A percentile compares a stretch with the other conserved stretches of the same genome.
These are phyloP conservation scores for Apeltes quadracus DNA, from an alignment of 2,113 vertebrate genomes.

Conservation along the genomic window DNA sequence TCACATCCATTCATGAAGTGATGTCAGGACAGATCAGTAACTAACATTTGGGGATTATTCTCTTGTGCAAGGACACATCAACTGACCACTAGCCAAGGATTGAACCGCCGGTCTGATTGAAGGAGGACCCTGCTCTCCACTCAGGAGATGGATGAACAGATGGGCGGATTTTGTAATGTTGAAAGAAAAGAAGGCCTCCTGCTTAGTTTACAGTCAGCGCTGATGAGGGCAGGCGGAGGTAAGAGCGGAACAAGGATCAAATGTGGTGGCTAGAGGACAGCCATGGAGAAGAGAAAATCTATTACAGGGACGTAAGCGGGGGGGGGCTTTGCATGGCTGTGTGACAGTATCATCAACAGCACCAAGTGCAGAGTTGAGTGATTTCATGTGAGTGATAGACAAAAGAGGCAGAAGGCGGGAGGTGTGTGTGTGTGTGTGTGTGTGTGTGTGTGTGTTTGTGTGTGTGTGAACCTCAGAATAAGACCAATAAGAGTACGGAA, in stretches of 20 bases:
- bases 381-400: constrained; percentile 54
- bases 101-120: too few relatives aligned
- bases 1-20: too few relatives aligned
- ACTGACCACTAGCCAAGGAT: too few relatives aligned
- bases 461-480: constrained; percentile 1
- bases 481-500: neutral
- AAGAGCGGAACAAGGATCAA: constrained; percentile 46
- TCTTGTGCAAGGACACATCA: too few relatives aligned
- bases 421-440: constrained; percentile 18
- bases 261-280: constrained; percentile 47
- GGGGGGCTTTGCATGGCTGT: constrained; percentile 13
- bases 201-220: constrained; percentile 30
- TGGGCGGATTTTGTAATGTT: constrained; percentile 5
- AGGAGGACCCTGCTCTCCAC: too few relatives aligned
- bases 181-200: constrained; percentile 11
- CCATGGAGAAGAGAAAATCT: constrained; percentile 59
- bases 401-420: constrained; percentile 15
- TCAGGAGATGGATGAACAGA: neutral
- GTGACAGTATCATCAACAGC: constrained; percentile 52
- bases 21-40: too few relatives aligned
- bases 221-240: constrained; percentile 38
- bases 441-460: constrained; percentile 11
- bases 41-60: too few relatives aligned
- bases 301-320: constrained; percentile 35
- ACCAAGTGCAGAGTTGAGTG: constrained; percentile 30